phyloP scores from a whole-genome alignment of 2,888 invertebrate species.

The Himalopsyche tibetana region DNA sequence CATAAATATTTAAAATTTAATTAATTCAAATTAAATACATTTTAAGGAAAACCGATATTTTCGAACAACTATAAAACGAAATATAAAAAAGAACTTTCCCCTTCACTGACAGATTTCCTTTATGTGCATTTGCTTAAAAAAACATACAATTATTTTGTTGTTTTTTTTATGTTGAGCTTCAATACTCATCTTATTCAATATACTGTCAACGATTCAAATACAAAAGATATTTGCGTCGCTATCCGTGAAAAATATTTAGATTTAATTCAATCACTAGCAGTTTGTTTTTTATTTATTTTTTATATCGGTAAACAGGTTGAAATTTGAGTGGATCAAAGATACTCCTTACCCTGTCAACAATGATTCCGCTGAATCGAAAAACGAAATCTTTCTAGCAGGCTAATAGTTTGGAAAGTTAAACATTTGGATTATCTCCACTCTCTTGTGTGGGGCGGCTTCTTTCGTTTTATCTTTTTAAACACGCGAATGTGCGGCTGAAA shows the following conservation, averaged over 20 bases:
- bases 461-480: constrained; percentile 9
- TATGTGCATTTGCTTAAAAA: too few species aligned
- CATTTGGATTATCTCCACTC: constrained; percentile 22
- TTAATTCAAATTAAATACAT: too few species aligned
- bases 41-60: too few species aligned
- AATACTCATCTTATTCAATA: not conserved
- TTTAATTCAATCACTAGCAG: constrained; percentile 9
- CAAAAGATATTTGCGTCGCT: not conserved
- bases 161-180: not conserved
- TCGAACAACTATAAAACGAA: too few species aligned
- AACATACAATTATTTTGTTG: too few species aligned
- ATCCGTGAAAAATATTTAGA: not conserved
- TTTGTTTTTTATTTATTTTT: not conserved
- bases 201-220: not conserved
- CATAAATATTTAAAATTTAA: too few species aligned
- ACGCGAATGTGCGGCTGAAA: not conserved
- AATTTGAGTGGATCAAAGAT: constrained; percentile 8
- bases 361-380: constrained; percentile 17
- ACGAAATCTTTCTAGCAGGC: constrained; percentile 16
- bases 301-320: constrained; percentile 8
- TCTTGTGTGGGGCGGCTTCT: not conserved
- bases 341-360: not conserved
- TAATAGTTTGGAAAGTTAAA: constrained; percentile 30
- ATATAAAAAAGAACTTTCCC: too few species aligned
- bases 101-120: too few species aligned